Percentiles rank a stretch among this genome's conserved stretches.
Evolutionary conservation across 2,797 vertebrate genomes (phyloP).

Genomic region (Labeo calbasu): DNA sequence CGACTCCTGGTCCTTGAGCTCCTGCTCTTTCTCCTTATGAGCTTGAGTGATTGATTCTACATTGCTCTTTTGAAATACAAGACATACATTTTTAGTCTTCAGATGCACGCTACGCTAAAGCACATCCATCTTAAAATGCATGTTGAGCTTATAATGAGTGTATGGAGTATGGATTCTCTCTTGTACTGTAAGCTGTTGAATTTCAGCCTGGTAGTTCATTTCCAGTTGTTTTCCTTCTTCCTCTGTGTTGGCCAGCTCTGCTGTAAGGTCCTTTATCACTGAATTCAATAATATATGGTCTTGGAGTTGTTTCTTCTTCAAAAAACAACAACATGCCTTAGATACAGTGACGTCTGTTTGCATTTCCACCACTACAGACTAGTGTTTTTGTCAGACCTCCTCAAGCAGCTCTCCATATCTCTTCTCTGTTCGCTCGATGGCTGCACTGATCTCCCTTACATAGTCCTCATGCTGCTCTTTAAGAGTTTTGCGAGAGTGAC

Average conservation of each 20-base stretch:
- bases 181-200: constrained; percentile 39
- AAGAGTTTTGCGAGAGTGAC: constrained; percentile 44
- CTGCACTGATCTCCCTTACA: constrained; percentile 53
- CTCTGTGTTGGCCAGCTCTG: constrained; percentile 41
- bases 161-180: neutral
- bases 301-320: constrained; percentile 56
- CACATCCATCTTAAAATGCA: neutral
- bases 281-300: constrained; percentile 49
- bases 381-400: constrained; percentile 49
- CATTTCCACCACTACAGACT: neutral
- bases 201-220: constrained; percentile 25
- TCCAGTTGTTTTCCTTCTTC: constrained; percentile 54
- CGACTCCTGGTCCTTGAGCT: constrained; percentile 61
- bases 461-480: constrained; percentile 63
- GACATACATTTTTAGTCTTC: constrained; percentile 18
- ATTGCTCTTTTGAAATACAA: constrained; percentile 53
- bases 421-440: constrained; percentile 46
- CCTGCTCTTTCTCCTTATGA: constrained; percentile 61
- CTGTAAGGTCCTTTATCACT: constrained; percentile 49
- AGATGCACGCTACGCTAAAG: neutral
- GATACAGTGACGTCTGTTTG: neutral
- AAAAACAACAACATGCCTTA: constrained; percentile 12
- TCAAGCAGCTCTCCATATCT: constrained; percentile 65
- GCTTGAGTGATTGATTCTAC: constrained; percentile 39
- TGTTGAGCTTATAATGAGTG: neutral